These are phyloP conservation scores for Cryptoblepharus egeriae DNA, from an alignment of 2,797 vertebrate genomes.

Conservation along the genomic window DNA sequence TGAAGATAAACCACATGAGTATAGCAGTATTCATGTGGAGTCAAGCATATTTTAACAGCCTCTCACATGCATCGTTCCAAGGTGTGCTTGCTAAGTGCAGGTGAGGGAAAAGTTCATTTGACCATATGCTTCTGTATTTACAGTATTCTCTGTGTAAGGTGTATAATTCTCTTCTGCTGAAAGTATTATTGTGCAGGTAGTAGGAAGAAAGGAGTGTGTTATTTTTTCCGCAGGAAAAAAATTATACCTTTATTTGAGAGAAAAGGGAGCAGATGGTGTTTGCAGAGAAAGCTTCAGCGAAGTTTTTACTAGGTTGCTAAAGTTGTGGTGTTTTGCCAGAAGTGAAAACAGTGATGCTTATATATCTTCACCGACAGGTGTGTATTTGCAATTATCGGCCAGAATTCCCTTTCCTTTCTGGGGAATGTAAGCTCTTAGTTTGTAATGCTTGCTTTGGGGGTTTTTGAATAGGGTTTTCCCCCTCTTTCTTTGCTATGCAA, in stretches of 20 bases:
- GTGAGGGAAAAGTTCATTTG: constrained; percentile 60
- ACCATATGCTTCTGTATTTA: constrained; percentile 70
- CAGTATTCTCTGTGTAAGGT: constrained; percentile 54
- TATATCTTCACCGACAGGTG: neutral
- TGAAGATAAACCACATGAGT: constrained; percentile 37
- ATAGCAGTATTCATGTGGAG: constrained; percentile 51
- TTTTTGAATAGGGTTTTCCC: neutral
- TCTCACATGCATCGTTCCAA: constrained; percentile 50
- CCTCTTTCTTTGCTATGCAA: neutral
- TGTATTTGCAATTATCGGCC: neutral
- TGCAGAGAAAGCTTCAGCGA: constrained; percentile 44
- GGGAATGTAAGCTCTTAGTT: neutral
- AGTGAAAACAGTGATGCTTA: constrained; percentile 5
- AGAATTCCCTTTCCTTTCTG: neutral
- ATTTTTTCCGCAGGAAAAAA: constrained; percentile 30
- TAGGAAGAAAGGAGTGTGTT: constrained; percentile 31
- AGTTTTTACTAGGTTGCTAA: constrained; percentile 46
- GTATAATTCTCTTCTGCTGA: constrained; percentile 38
- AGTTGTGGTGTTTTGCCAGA: constrained; percentile 42
- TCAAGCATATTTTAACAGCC: constrained; percentile 57
- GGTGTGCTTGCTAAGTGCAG: constrained; percentile 60
- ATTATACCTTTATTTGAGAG: constrained; percentile 46
- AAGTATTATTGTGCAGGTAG: constrained; percentile 19
- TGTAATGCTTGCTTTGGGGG: neutral
- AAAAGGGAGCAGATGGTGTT: constrained; percentile 69